Base-by-base conservation (phyloP, 2,888 invertebrate species). In the Drosophila testacea region DNA sequence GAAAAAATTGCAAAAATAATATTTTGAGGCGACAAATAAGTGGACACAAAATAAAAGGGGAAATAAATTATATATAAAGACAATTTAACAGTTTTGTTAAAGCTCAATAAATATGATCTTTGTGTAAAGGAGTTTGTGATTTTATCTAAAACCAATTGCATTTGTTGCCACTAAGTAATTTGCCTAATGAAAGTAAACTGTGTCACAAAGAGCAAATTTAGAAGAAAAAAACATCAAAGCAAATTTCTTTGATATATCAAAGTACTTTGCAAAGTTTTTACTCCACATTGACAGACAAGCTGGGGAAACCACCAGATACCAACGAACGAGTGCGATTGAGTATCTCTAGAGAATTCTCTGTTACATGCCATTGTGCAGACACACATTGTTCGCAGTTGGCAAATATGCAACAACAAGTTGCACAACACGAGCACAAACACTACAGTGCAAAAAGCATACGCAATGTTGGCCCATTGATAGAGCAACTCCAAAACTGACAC, bases 381-480 rank as follows among this genome's bases (percentile, higher is more conserved):
- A 1, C 22, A 22, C 22, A 22, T 22, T 22, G 22, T 22, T 22
- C 22, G 39, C 27, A 46, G 36, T 28, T 36, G 44, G 42, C 55
- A 54, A 44, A 30, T 41, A 28, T 36, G 22, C 54, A 61, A 27
- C 27, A 52, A 7, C 73, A 47, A 44, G 42, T 22, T 22, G 42
- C 22, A 22, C 22, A 11, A 11, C 10, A 39, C 32, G 38, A 28
- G 48, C 46, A 51, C 51, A 51, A 62, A 42, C 11, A 39, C 22
- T 2, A 16, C 4, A 28, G 22, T 10, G 54, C 82, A 83, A 85
- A 83, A 68, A 64, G 83, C 81, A 83, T 83, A 76, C 83, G 63
- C 73, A 83, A 81, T 78, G 83, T 65, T 65, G 48, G 54, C 62
- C 60, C 63, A 87, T 73, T 75, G 84, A 84, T 72, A 68, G 61